Percentiles rank a stretch among this genome's conserved stretches.
Conservation (phyloP, 2,113 vertebrate species). For the Sterna hirundo region DNA sequence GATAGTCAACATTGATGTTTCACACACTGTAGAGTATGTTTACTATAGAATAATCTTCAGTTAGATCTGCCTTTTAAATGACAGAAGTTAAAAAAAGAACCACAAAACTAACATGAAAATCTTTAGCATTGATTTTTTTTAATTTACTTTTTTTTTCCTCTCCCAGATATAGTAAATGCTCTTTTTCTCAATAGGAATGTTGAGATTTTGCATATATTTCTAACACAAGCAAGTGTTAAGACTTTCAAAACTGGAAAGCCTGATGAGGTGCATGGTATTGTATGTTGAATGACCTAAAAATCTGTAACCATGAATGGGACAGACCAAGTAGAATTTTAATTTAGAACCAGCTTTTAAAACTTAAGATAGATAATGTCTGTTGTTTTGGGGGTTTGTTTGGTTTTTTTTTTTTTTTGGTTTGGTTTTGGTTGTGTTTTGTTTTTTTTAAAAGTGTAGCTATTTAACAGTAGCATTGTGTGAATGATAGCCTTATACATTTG, state of each 20-base stretch:
- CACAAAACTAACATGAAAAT: not conserved
- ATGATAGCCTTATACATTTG: not conserved
- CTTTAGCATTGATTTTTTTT: not conserved
- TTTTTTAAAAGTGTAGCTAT: not conserved
- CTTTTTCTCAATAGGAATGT: not conserved
- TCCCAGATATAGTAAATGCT: not conserved
- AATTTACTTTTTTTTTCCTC: not conserved
- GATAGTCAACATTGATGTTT: not conserved
- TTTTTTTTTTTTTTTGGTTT: too few relatives aligned
- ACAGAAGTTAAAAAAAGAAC: not conserved
- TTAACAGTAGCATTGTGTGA: not conserved
- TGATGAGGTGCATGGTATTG: not conserved
- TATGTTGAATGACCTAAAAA: not conserved
- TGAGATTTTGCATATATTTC: not conserved
- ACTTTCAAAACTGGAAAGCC: not conserved
- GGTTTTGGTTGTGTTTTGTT: not conserved
- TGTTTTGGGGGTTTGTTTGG: not conserved
- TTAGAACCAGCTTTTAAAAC: not conserved
- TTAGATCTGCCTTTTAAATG: not conserved
- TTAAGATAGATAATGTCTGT: not conserved
- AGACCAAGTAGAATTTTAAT: not conserved
- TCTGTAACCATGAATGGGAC: not conserved
- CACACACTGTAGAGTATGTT: not conserved
- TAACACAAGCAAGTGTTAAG: not conserved
- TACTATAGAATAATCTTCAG: not conserved